Conservation (phyloP, 2,113 vertebrate species). For the Nibea coibor region DNA sequence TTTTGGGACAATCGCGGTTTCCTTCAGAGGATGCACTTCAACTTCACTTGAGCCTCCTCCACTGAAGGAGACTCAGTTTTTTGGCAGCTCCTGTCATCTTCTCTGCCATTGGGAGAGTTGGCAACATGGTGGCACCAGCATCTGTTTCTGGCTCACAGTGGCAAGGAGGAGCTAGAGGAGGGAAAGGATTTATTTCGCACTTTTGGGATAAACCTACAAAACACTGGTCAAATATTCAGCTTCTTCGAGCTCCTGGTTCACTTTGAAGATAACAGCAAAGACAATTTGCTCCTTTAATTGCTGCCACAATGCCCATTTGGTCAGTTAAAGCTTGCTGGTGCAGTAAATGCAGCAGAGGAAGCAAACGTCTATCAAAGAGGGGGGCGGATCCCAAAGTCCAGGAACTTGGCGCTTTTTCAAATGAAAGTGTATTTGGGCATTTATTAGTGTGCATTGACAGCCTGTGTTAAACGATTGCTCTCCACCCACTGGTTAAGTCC, state of each 20-base stretch:
- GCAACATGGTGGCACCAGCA: constrained; percentile 68
- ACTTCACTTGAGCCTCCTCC: constrained; percentile 49
- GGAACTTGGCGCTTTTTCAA: constrained; percentile 69
- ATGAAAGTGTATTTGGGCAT: constrained; percentile 67
- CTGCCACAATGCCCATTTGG: not conserved
- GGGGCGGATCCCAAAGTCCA: constrained; percentile 43
- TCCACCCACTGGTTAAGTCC: constrained; percentile 59
- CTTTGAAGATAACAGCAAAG: constrained; percentile 3
- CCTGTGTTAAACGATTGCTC: constrained; percentile 44
- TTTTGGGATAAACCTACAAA: constrained; percentile 36
- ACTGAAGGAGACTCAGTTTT: constrained; percentile 57
- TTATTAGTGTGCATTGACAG: constrained; percentile 59
- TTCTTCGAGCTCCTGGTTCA: constrained; percentile 16
- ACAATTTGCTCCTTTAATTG: constrained; percentile 27
- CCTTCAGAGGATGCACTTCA: constrained; percentile 57
- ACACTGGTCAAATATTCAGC: constrained; percentile 34
- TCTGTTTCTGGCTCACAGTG: constrained; percentile 69
- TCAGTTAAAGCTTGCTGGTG: constrained; percentile 20
- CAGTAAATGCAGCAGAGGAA: constrained; percentile 17
- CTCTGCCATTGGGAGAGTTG: constrained; percentile 45
- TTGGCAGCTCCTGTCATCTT: constrained; percentile 65
- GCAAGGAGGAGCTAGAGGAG: constrained; percentile 50
- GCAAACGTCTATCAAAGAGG: constrained; percentile 3
- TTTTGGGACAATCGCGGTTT: constrained; percentile 29
- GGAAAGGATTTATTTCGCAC: constrained; percentile 48